phyloP scores from a whole-genome alignment of 2,888 invertebrate species.

The Acronicta alni region DNA sequence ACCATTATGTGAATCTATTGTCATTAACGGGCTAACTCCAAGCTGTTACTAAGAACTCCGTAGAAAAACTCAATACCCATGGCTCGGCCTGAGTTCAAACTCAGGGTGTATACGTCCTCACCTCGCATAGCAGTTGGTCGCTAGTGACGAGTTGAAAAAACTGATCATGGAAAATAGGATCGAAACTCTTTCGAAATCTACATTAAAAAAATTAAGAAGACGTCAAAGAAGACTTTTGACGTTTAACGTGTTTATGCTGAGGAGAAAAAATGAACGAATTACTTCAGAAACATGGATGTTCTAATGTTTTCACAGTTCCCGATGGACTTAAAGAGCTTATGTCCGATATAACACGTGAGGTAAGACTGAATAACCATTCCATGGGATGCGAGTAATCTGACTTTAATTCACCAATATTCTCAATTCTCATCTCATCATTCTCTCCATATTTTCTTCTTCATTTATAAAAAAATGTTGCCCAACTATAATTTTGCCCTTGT shows the following conservation, averaged over 20 bases:
- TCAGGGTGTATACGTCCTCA: too few species aligned
- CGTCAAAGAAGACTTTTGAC: constrained; percentile 1
- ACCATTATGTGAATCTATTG: too few species aligned
- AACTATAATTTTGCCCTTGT: too few species aligned
- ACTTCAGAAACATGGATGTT: constrained; percentile 81
- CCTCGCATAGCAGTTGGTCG: too few species aligned
- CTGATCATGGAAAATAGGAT: neutral
- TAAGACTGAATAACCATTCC: constrained; percentile 61
- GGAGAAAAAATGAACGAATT: constrained; percentile 78
- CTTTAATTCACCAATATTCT: too few species aligned
- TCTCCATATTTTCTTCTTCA: too few species aligned
- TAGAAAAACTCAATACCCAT: neutral
- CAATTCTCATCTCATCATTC: too few species aligned
- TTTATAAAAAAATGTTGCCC: too few species aligned
- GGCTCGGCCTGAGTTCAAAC: too few species aligned
- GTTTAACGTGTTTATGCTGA: neutral
- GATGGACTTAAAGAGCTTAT: constrained; percentile 93
- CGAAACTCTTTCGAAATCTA: neutral
- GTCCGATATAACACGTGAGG: constrained; percentile 93
- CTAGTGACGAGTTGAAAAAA: neutral
- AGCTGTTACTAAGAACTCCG: too few species aligned
- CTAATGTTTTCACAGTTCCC: constrained; percentile 88
- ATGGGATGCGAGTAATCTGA: too few species aligned
- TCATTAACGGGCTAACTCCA: too few species aligned
- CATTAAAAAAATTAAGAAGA: constrained; percentile 4